Evolutionary conservation across 2,888 invertebrate genomes (phyloP), one percentile per base, ranked within the genome.

Genomic region (Napeogenes sylphis): DNA sequence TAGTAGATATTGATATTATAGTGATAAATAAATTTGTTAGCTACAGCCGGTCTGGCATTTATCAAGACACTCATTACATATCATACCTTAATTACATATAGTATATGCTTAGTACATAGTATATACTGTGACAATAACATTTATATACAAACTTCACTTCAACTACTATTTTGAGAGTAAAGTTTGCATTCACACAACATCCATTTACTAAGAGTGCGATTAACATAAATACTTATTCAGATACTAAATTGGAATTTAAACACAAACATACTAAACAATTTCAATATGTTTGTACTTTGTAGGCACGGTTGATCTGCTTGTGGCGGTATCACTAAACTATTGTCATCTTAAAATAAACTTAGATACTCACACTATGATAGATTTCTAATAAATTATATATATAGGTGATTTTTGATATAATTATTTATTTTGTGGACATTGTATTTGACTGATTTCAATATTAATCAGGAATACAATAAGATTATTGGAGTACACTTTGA

Each of bases 11-110:
- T 4, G 21, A 21, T 32, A 42, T 33, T 21, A 30, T 21, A 30
- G 51, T 30, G 12, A 1, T 1, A n/a, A 6, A 61, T 58, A 53
- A 47, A 30, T 30, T 58, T 32, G 42, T 75, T 75, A 80, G 81
- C 83, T 83, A 84, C 83, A 83, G 82, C 72, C 71, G 65, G 74
- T 76, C 81, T 73, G 78, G 74, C 71, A 72, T 72, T 71, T 75
- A 75, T 69, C 75, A 77, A 81, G 75, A 81, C 81, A 80, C 81
- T 80, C 72, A 75, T 77, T 82, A 83, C 73, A 79, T 75, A 73
- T 21, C 21, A 21, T 70, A 79, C 70, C 74, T 76, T 78, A 76
- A 71, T 59, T 68, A 59, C 45, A 59, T 53, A 64, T 56, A 62
- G 59, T 56, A 57, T 71, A 56, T 55, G 55, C 56, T 55, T 59